These are phyloP conservation scores for Clanis bilineata DNA, from an alignment of 2,888 invertebrate species.

Conservation along the genomic window DNA sequence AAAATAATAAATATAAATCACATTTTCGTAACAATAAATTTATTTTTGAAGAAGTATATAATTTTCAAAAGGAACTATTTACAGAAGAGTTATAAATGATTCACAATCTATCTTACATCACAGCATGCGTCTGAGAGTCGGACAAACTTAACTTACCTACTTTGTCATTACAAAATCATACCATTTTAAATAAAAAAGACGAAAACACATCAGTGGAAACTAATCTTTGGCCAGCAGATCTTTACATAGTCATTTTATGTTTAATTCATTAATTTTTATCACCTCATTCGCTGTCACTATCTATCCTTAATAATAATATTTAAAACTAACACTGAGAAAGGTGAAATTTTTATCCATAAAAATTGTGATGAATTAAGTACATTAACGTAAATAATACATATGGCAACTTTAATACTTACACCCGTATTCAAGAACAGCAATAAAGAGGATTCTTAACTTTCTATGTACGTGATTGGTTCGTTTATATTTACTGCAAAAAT, in stretches of 20 bases:
- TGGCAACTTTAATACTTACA: slow-evolving; percentile 57
- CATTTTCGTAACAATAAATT: slow-evolving; percentile 20
- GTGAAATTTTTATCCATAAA: slow-evolving; percentile 21
- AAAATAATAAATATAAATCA: slow-evolving; percentile 9
- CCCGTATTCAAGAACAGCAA: no score
- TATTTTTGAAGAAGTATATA: slow-evolving; percentile 20
- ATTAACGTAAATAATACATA: slow-evolving; percentile 61
- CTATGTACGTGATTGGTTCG: no score
- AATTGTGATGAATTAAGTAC: slow-evolving; percentile 59
- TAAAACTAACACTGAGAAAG: slow-evolving; percentile 62
- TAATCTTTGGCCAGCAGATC: slow-evolving; percentile 81
- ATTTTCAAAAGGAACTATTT: slow-evolving; percentile 19
- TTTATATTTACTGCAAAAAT: no score
- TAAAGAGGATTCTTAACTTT: no score
- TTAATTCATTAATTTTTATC: slow-evolving; percentile 38
- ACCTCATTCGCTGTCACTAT: slow-evolving; percentile 48
- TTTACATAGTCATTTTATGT: slow-evolving; percentile 51
- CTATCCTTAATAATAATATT: slow-evolving; percentile 33
- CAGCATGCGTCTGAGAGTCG: slow-evolving; percentile 78
- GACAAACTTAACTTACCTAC: slow-evolving; percentile 54
- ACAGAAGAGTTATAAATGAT: slow-evolving; percentile 27
- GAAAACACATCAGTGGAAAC: slow-evolving; percentile 49
- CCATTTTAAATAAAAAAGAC: slow-evolving; percentile 40
- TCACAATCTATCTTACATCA: slow-evolving; percentile 68
- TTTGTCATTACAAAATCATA: slow-evolving; percentile 39